Conservation (phyloP, 2,888 invertebrate genomes). For the Rhamnusium bicolor region DNA sequence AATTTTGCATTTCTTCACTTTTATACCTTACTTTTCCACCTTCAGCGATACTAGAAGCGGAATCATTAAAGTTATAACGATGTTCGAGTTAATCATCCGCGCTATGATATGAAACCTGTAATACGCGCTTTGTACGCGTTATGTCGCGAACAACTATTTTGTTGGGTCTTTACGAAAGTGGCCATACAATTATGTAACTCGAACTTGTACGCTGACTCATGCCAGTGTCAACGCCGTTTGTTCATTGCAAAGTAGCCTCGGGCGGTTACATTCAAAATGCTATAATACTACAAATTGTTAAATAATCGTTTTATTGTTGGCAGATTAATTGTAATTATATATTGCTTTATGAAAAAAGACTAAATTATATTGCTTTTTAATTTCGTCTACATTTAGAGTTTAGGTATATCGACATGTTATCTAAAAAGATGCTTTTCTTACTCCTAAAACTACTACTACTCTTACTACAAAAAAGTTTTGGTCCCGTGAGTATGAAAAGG, state of each 20-base stretch:
- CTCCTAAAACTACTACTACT: too few relatives aligned
- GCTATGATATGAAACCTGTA: conserved; percentile 3
- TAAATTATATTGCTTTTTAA: neutral
- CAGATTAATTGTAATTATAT: neutral
- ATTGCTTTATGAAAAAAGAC: neutral
- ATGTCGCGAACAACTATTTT: conserved; percentile 18
- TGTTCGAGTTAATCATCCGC: neutral
- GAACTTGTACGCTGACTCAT: conserved; percentile 25
- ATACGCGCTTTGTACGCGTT: conserved; percentile 1
- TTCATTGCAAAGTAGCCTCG: conserved; percentile 7
- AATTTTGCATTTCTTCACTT: neutral
- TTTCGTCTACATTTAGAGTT: neutral
- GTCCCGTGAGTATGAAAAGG: too few relatives aligned
- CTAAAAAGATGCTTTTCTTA: too few relatives aligned
- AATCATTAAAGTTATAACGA: neutral
- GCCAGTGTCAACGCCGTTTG: conserved; percentile 6
- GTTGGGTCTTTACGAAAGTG: conserved; percentile 7
- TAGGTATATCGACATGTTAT: too few relatives aligned
- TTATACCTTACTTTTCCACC: neutral
- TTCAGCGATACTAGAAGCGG: neutral
- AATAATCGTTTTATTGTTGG: conserved; percentile 2
- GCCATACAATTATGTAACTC: conserved; percentile 21
- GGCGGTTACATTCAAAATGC: neutral
- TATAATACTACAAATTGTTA: neutral
- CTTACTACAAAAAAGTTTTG: too few relatives aligned